Base-by-base conservation (phyloP, 1,140 invertebrate species). In the Phortica variegata region DNA sequence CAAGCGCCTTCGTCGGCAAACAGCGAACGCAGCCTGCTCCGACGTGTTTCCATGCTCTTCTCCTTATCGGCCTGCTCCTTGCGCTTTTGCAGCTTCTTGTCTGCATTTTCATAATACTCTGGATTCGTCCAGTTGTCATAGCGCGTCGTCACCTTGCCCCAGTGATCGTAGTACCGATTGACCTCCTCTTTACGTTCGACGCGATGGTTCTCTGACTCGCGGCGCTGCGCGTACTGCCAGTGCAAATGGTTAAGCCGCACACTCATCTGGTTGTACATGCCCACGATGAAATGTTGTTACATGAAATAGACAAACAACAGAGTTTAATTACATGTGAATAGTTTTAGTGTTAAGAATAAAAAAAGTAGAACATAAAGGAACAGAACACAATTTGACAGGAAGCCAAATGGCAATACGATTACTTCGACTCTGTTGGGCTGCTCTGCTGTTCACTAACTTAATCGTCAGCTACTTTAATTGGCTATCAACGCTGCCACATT, bases 121-220 rank as follows among this genome's bases (percentile, higher is more conserved):
- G 79, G 77, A 32, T 77, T 78, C 32, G 79, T 82, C 65, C 79
- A 81, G 54, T 79, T 75, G 13, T 78, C 70, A 51, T 74, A 76
- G 31, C 65, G 60, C 1, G 61, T 56, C 9, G 73, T 76, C 31
- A 75, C 70, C 55, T 71, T 66, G 17, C 61, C 68, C 73, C 73
- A 76, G 32, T 72, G 71, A 34, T 61, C 60, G 34, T 70, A 76
- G 47, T 76, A 76, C 9, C 59, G 62, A 50, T 76, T 68, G 36
- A 71, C 53, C 7, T 61, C 61, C 38, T 65, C 38, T n/a, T 43
- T 65, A 19, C 59, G 63, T 54, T 74, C 68, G 42, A 68, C 60
- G 1, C 68, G 68, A 26, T 49, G 59, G 23, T 65, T 32, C 51
- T 72, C 68, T 44, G 56, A 54, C 47, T 75, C 73, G 19, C 56